phyloP scores from a whole-genome alignment of 2,797 vertebrate species.

The Rachycentron canadum region DNA sequence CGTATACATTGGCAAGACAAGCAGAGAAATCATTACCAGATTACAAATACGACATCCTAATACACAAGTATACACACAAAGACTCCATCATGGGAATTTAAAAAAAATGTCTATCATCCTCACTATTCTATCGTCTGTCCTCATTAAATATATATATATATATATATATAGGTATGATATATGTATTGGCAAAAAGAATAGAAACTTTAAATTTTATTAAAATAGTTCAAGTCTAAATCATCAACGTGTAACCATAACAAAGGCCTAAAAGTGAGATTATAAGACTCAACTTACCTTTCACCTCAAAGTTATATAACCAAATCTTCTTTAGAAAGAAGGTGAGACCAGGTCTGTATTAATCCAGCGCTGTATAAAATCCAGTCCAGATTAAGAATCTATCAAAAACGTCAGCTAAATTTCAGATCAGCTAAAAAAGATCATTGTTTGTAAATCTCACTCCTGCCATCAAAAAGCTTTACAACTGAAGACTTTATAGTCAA shows the following conservation, averaged over 20 bases:
- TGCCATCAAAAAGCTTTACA: neutral
- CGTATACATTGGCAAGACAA: slow-evolving; percentile 12
- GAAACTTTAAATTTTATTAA: neutral
- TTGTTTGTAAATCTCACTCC: neutral
- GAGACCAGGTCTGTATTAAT: neutral
- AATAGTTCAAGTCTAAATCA: neutral
- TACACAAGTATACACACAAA: neutral
- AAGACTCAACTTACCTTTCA: slow-evolving; percentile 49
- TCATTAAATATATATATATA: too few species aligned
- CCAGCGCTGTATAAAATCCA: neutral
- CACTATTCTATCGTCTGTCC: neutral
- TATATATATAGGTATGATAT: too few species aligned
- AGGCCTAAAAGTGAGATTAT: neutral
- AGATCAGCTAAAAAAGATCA: neutral
- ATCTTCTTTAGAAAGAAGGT: neutral
- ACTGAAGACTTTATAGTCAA: neutral
- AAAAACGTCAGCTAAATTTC: neutral
- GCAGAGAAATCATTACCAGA: slow-evolving; percentile 24
- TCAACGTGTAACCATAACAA: neutral
- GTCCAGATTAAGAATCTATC: too few species aligned
- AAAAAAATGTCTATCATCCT: neutral
- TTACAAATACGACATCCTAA: slow-evolving; percentile 1
- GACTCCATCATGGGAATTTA: neutral
- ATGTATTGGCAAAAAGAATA: neutral
- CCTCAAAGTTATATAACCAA: neutral